Percentiles rank a stretch among this genome's conserved stretches.
These are phyloP conservation scores for Rhizoglyphus robini DNA, from an alignment of 1,140 invertebrate genomes.

Conservation along the genomic window DNA sequence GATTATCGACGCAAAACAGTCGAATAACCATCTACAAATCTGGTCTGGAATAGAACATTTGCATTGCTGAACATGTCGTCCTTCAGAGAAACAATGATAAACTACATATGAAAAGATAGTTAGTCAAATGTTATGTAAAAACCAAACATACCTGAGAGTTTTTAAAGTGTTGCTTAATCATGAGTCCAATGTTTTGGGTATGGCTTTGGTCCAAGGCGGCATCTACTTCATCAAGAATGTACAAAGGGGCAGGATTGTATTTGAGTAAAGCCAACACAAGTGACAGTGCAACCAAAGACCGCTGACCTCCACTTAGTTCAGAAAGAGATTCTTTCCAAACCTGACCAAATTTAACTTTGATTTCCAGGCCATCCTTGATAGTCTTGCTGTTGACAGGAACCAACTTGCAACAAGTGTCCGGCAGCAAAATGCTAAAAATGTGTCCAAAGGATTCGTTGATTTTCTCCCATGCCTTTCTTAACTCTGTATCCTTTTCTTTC, in stretches of 20 bases:
- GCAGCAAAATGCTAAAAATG: slow-evolving; percentile 81
- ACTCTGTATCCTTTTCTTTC: slow-evolving; percentile 66
- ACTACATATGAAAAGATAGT: slow-evolving; percentile 46
- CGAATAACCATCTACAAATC: slow-evolving; percentile 90
- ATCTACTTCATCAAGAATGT: slow-evolving; percentile 98
- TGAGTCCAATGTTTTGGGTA: slow-evolving; percentile 94
- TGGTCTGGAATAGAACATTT: slow-evolving; percentile 89
- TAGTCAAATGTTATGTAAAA: neutral
- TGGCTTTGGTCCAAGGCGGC: slow-evolving; percentile 95
- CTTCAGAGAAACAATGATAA: slow-evolving; percentile 96
- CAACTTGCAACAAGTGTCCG: slow-evolving; percentile 72
- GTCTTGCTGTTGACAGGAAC: slow-evolving; percentile 54
- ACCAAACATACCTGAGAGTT: slow-evolving; percentile 69
- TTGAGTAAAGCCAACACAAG: slow-evolving; percentile 88
- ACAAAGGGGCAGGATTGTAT: slow-evolving; percentile 94
- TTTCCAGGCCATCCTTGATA: slow-evolving; percentile 74
- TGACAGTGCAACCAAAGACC: slow-evolving; percentile 88
- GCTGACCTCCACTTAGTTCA: slow-evolving; percentile 90
- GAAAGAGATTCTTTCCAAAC: slow-evolving; percentile 91
- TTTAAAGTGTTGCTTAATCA: slow-evolving; percentile 86
- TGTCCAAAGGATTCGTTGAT: slow-evolving; percentile 73
- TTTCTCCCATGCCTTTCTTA: slow-evolving; percentile 64
- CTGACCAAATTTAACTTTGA: slow-evolving; percentile 62
- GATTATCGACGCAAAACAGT: slow-evolving; percentile 48
- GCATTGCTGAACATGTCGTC: slow-evolving; percentile 99